Evolutionary conservation across 2,888 invertebrate genomes (phyloP).

Genomic region (Cheilosia pagana): DNA sequence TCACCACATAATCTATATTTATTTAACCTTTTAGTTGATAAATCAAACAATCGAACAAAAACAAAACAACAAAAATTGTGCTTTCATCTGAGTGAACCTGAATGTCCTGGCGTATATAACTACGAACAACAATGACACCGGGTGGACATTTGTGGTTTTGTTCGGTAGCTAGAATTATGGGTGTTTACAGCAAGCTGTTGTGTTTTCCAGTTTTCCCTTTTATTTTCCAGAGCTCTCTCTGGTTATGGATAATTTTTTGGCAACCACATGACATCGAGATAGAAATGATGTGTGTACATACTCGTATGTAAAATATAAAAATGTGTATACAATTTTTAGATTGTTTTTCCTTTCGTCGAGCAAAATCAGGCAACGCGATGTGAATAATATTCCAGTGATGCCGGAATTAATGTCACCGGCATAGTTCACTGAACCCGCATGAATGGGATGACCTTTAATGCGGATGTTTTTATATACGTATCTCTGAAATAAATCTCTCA

Average conservation of each 20-base stretch:
- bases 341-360: slow-evolving; percentile 7
- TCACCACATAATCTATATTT: slow-evolving; percentile 54
- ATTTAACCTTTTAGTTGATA: slow-evolving; percentile 58
- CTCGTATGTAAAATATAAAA: no score
- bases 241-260: slow-evolving; percentile 60
- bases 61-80: slow-evolving; percentile 11
- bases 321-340: background rate
- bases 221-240: slow-evolving; percentile 7
- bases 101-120: slow-evolving; percentile 8
- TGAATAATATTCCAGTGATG: slow-evolving; percentile 28
- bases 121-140: slow-evolving; percentile 10
- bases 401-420: slow-evolving; percentile 66
- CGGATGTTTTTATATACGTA: slow-evolving; percentile 54
- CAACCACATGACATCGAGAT: slow-evolving; percentile 36
- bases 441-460: slow-evolving; percentile 64
- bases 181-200: slow-evolving; percentile 34
- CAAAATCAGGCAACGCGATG: slow-evolving; percentile 38
- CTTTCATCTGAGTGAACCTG: slow-evolving; percentile 32
- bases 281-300: slow-evolving; percentile 3
- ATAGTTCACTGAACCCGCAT: slow-evolving; percentile 56
- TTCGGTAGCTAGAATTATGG: slow-evolving; percentile 11
- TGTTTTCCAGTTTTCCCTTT: slow-evolving; percentile 8
- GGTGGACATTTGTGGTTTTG: slow-evolving; percentile 18
- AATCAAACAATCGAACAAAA: slow-evolving; percentile 27
- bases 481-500: slow-evolving; percentile 20